Percentiles rank a stretch among this genome's conserved stretches.
phyloP scores from a whole-genome alignment of 2,113 vertebrate genomes.

The Haemorhous mexicanus region DNA sequence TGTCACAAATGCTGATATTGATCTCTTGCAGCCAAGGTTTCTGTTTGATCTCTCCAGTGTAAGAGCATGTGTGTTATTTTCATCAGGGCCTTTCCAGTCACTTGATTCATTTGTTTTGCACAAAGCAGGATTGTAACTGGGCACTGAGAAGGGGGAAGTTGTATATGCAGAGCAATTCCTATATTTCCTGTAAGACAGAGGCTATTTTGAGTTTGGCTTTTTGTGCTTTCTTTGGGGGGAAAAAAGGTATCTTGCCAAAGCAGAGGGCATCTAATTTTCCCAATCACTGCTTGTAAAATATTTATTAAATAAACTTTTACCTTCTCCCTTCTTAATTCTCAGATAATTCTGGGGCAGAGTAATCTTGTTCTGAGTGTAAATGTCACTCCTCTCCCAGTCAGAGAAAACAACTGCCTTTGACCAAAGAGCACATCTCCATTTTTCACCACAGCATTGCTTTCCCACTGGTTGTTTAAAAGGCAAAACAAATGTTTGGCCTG shows the following conservation, averaged over 20 bases:
- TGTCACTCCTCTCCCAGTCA: background rate
- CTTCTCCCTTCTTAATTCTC: background rate
- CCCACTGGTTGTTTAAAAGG: background rate
- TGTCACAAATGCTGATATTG: slow-evolving; percentile 29
- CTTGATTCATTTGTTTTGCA: slow-evolving; percentile 27
- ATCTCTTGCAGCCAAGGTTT: background rate
- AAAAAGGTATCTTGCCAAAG: background rate
- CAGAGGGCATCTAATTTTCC: background rate
- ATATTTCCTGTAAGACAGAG: background rate
- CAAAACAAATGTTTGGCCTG: background rate
- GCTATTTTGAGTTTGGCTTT: background rate
- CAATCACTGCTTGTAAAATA: background rate
- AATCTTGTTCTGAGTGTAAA: background rate
- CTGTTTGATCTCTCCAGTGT: slow-evolving; percentile 30
- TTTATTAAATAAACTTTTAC: background rate
- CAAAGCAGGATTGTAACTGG: slow-evolving; percentile 28
- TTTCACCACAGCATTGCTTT: background rate
- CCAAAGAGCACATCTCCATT: background rate
- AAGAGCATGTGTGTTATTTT: slow-evolving; percentile 15
- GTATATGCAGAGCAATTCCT: background rate
- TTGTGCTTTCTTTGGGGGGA: background rate
- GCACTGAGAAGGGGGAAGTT: background rate
- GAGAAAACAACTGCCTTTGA: background rate
- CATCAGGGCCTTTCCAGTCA: background rate
- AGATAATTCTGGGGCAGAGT: background rate